A percentile compares a stretch with the other conserved stretches of the same genome.
These are phyloP conservation scores for Zapus hudsonius DNA, from an alignment of 2,113 vertebrate genomes.

Conservation along the genomic window DNA sequence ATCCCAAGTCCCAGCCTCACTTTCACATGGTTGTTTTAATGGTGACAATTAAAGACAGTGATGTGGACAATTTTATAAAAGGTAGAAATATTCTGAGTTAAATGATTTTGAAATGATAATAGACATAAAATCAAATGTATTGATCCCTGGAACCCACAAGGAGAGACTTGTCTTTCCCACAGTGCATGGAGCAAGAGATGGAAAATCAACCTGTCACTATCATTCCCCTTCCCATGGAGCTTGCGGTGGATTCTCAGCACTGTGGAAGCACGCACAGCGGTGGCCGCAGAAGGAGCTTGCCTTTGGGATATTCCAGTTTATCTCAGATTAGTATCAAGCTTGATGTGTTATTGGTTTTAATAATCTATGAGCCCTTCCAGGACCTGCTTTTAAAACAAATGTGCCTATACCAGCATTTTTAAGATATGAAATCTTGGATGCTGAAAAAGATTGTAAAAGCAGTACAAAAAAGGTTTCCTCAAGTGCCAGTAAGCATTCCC, in stretches of 20 bases:
- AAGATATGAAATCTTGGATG: background rate
- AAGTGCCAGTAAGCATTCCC: background rate
- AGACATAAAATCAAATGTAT: conserved; percentile 24
- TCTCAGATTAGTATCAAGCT: background rate
- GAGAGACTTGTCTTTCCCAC: background rate
- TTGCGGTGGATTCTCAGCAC: rapidly evolving
- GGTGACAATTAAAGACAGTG: background rate
- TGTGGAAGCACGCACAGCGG: rapidly evolving
- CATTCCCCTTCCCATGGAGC: background rate
- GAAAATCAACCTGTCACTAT: background rate
- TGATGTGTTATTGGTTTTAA: background rate
- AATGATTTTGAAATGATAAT: background rate
- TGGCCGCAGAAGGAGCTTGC: background rate
- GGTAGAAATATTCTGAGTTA: background rate
- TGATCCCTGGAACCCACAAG: conserved; percentile 25
- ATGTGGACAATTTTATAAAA: background rate
- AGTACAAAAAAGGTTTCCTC: background rate
- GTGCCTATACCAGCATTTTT: background rate
- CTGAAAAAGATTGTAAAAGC: background rate
- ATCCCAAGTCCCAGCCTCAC: background rate
- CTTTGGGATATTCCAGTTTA: background rate
- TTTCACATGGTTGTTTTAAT: background rate
- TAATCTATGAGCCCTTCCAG: background rate
- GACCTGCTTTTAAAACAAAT: conserved; percentile 9
- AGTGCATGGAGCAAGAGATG: background rate